Evolutionary conservation across 2,797 vertebrate genomes (phyloP), one percentile per base, ranked within the genome.

Genomic region (Cyclopterus lumpus): DNA sequence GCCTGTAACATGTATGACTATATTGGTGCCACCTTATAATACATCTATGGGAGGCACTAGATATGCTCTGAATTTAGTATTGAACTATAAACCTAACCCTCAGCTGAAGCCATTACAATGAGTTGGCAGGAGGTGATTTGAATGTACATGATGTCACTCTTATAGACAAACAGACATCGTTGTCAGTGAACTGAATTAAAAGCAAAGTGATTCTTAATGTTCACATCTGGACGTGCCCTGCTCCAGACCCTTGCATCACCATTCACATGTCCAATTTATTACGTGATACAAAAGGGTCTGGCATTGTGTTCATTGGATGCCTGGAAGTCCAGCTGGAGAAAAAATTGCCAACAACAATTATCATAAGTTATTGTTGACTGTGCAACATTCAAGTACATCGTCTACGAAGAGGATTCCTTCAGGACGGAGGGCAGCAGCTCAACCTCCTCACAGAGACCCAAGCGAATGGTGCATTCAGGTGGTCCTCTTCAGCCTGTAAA

Each of bases 391-490:
- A 36, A 36, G 34, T 36, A 34, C n/a, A 34, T 38, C 12, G 40
- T 44, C 42, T 6, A 18, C 15, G 6, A 15, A 63, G 18, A 53
- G 1, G n/a, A 54, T 18, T 74, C 30, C 66, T 59, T 30, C 54
- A 71, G 22, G 32, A 3, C 24, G 10, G 3, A 67, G 10, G 42
- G 44, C 28, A 54, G 46, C 16, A 54, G 46, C 16, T 54, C 63
- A 28, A 15, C 57, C 22, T 60, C 28, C 22, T 34, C 48, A 40
- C 20, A 67, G 9, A 63, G 8, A 48, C 20, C 11, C 24, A 42
- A 28, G 49, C 36, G 36, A 62, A 73, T 55, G 64, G 22, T 51
- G 58, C 7, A 0, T 76, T 58, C 26, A 67, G 62, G 57, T 38
- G 32, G 1, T 64, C 40, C 18, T 30, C 36, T 20, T 67, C 4